Evolutionary conservation across 1,140 invertebrate species (phyloP), one percentile per base, ranked within the genome.

Genomic region (Cotesia chilonis): DNA sequence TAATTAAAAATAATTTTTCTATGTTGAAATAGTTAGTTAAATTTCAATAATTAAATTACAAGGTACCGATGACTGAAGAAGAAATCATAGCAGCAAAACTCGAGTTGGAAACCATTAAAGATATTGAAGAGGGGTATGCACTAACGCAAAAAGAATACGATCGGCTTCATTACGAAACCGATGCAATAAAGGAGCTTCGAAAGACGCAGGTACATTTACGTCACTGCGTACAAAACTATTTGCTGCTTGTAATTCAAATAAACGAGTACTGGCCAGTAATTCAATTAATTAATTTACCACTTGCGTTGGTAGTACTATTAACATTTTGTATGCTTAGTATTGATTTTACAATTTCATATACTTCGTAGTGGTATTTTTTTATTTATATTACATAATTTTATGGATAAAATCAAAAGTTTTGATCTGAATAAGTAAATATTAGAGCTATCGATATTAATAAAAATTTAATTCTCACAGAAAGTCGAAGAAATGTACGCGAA

Each of bases 401-500:
- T 47, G 2, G 10, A 47, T 47, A 47, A 47, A 47, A 10, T 47
- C 10, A 47, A 6, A 47, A 47, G 41, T 3, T 47, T 6, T 47
- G 0, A 7, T 10, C 3, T 7, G 10, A 10, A 47, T 4, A 6
- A 10, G 2, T 47, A 2, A 47, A 47, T 2, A 47, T 47, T 9
- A 3, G 9, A 9, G 4, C 3, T 47, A 7, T 47, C 28, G 10
- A 47, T 47, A 10, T 12, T 12, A 55, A 4, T 55, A 55, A n/a
- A 12, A 37, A 66, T 76, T 73, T 77, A 79, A 78, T 85, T 87
- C 35, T 65, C 59, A 65, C 85, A 92, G 90, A 90, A 88, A 14
- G 90, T 92, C 9, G 90, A 91, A 77, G 90, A 91, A 78, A 84
- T 92, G 71, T 92, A 92, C 77, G 81, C 85, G 35, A 82, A 90